Conservation (phyloP, 2,113 vertebrate species). For the Ciconia boyciana region DNA sequence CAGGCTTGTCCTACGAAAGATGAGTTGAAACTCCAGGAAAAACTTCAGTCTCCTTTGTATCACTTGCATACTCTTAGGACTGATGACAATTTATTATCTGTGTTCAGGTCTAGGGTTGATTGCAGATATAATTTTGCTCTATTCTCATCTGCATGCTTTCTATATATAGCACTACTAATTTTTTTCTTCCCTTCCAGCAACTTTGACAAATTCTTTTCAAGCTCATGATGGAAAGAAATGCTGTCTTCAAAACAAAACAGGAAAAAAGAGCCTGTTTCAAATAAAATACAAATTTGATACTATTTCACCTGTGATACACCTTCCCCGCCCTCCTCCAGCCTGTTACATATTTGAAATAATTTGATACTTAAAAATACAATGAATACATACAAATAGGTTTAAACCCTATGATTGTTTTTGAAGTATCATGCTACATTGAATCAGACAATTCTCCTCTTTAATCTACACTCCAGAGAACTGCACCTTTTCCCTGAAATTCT, state of each 20-base stretch:
- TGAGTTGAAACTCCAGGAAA: neutral
- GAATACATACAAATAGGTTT: neutral
- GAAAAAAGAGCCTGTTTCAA: neutral
- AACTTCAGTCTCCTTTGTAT: neutral
- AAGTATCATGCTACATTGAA: neutral
- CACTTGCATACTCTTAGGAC: neutral
- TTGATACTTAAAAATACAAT: neutral
- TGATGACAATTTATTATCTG: neutral
- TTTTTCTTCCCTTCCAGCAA: neutral
- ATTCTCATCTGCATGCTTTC: slow-evolving; percentile 7
- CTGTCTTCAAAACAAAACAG: neutral
- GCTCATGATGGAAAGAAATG: neutral
- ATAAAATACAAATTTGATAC: neutral
- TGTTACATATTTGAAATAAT: neutral
- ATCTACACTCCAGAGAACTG: neutral
- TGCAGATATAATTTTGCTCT: neutral
- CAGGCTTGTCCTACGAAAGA: neutral
- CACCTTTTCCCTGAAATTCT: neutral
- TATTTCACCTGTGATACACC: neutral
- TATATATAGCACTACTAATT: neutral
- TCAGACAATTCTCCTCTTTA: neutral
- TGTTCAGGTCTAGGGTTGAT: neutral
- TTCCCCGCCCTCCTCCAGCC: neutral
- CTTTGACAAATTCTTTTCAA: neutral
- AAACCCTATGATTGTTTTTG: neutral